These are phyloP conservation scores for Rhinichthys osculus DNA, from an alignment of 2,797 vertebrate genomes.

Conservation along the genomic window DNA sequence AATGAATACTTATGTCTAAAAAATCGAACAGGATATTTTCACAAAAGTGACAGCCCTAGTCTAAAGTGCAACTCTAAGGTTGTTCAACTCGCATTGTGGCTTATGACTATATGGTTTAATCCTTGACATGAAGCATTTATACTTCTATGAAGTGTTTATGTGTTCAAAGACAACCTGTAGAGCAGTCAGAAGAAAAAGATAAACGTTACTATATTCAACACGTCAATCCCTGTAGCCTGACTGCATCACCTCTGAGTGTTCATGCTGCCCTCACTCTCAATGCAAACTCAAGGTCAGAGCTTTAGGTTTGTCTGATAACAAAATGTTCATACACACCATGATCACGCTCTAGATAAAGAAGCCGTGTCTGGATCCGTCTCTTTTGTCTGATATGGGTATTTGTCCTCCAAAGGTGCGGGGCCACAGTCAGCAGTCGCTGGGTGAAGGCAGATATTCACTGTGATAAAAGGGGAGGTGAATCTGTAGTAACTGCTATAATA, in stretches of 20 bases:
- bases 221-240: not conserved
- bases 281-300: constrained; percentile 46
- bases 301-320: constrained; percentile 1
- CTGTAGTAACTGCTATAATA: constrained; percentile 26
- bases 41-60: no score
- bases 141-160: constrained; percentile 24
- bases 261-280: constrained; percentile 17
- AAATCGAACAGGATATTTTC: no score
- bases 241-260: constrained; percentile 11
- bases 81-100: not conserved
- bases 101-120: not conserved
- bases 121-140: constrained; percentile 1
- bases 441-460: constrained; percentile 37
- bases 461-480: constrained; percentile 31
- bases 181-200: not conserved
- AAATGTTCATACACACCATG: constrained; percentile 21
- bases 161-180: not conserved
- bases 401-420: constrained; percentile 36
- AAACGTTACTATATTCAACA: not conserved
- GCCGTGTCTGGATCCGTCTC: constrained; percentile 7
- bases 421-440: constrained; percentile 17
- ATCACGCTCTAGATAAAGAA: constrained; percentile 19
- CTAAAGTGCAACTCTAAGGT: not conserved
- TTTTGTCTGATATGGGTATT: constrained; percentile 39
- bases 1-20: no score